Evolutionary conservation across 2,113 vertebrate species (phyloP).

Genomic region (Nyctibius bracteatus): DNA sequence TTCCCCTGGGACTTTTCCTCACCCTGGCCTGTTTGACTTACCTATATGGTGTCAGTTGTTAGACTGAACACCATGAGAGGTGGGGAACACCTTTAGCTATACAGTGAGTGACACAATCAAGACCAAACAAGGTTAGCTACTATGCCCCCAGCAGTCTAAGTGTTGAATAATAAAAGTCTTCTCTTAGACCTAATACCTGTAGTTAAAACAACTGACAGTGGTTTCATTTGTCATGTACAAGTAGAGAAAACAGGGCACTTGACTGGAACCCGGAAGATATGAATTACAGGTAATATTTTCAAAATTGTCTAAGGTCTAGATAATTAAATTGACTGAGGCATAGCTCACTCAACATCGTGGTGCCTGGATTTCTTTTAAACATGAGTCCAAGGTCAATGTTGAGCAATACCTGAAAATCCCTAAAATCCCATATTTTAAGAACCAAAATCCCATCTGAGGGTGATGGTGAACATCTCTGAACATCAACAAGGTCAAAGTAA

Average conservation of each 20-base stretch:
- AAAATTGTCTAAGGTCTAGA: neutral
- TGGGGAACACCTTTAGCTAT: neutral
- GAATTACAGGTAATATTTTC: neutral
- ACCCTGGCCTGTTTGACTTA: neutral
- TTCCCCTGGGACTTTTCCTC: neutral
- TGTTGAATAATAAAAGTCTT: neutral
- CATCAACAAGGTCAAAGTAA: neutral
- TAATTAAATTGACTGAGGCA: constrained; percentile 29
- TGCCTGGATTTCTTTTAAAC: neutral
- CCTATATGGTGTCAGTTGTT: neutral
- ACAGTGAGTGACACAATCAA: neutral
- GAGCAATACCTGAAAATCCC: neutral
- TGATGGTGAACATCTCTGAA: neutral
- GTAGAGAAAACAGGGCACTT: neutral
- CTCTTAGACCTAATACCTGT: neutral
- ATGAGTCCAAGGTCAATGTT: neutral
- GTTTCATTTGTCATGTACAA: neutral
- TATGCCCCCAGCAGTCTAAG: neutral
- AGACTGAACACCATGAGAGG: neutral
- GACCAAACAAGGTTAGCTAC: neutral
- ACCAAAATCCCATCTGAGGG: neutral
- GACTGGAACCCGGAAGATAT: neutral
- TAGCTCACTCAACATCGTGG: neutral
- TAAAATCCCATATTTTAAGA: neutral
- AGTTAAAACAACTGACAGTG: no score